Evolutionary conservation across 1,140 invertebrate genomes (phyloP).

Genomic region (Zophobas morio): DNA sequence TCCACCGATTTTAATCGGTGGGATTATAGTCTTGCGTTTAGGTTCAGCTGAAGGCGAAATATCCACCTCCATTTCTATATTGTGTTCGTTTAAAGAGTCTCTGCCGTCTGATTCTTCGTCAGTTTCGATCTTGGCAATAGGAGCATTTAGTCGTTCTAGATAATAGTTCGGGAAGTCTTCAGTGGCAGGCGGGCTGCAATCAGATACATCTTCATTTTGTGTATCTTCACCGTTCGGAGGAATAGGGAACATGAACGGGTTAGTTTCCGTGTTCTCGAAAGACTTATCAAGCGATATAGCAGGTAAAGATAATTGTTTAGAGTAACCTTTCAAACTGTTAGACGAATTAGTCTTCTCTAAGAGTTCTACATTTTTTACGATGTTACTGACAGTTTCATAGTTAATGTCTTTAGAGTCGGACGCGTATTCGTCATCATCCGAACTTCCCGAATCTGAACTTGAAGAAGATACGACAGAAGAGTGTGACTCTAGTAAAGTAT

Average conservation of each 20-base stretch:
- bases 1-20: conserved; percentile 52
- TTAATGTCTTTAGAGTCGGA: conserved; percentile 64
- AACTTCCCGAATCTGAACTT: conserved; percentile 54
- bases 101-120: conserved; percentile 15
- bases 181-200: not conserved
- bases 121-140: conserved; percentile 17
- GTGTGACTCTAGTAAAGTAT: conserved; percentile 1
- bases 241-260: conserved; percentile 17
- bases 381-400: conserved; percentile 71
- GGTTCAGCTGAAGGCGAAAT: not conserved
- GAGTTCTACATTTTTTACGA: conserved; percentile 69
- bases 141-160: not conserved
- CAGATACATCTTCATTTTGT: not conserved
- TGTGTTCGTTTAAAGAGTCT: not conserved
- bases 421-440: conserved; percentile 66
- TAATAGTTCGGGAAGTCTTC: conserved; percentile 15
- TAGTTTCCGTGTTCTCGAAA: not conserved
- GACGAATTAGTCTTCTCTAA: conserved; percentile 51
- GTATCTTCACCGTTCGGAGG: not conserved
- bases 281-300: conserved; percentile 36
- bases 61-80: conserved; percentile 4
- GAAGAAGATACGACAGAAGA: conserved; percentile 42
- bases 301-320: conserved; percentile 58
- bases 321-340: conserved; percentile 19
- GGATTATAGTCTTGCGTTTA: conserved; percentile 56